These are phyloP conservation scores for Phenganax stokvisi DNA, from an alignment of 92 coral and sea anemone genomes.

Conservation along the genomic window DNA sequence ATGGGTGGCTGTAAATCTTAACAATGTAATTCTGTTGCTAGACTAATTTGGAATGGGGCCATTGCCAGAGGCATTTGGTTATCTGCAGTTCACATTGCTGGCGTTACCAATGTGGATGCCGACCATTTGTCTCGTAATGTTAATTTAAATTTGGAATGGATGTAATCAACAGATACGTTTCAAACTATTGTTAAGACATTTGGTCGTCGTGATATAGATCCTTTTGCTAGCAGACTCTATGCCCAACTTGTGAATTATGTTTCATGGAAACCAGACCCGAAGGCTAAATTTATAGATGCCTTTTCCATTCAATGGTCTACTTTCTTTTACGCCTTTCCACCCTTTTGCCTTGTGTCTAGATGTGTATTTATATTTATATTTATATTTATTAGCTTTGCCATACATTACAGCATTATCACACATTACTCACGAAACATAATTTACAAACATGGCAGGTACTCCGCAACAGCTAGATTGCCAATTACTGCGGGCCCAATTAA, in stretches of 20 bases:
- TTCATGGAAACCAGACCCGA: slow-evolving; percentile 53
- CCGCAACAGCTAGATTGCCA: too few species aligned
- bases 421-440: too few species aligned
- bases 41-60: too few species aligned
- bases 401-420: too few species aligned
- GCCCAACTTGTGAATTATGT: slow-evolving; percentile 43
- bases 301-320: slow-evolving; percentile 23
- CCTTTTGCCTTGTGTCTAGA: slow-evolving; percentile 21
- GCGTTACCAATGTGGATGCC: slow-evolving; percentile 26
- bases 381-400: too few species aligned
- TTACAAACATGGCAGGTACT: too few species aligned
- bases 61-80: slow-evolving; percentile 16
- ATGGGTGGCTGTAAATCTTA: too few species aligned
- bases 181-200: not conserved
- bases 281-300: slow-evolving; percentile 24
- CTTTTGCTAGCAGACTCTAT: slow-evolving; percentile 55
- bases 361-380: not conserved
- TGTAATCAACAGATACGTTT: not conserved
- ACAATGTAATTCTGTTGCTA: too few species aligned
- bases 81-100: slow-evolving; percentile 33
- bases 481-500: too few species aligned
- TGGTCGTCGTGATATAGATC: slow-evolving; percentile 41
- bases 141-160: slow-evolving; percentile 3
- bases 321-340: slow-evolving; percentile 26
- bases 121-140: slow-evolving; percentile 13